Evolutionary conservation across 1,140 invertebrate genomes (phyloP).

Genomic region (Drosophila ficusphila): DNA sequence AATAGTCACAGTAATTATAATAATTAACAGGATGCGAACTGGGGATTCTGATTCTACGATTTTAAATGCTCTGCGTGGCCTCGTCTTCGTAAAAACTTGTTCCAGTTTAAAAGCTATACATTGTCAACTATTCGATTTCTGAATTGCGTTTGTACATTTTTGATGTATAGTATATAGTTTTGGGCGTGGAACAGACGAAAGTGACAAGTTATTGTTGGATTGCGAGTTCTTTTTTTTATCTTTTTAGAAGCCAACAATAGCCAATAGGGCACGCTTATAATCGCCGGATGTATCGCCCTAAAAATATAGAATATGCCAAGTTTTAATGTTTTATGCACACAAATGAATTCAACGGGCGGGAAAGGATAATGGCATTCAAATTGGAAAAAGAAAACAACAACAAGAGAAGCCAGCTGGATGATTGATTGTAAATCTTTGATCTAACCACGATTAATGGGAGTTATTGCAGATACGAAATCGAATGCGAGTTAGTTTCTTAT

Average conservation of each 20-base stretch:
- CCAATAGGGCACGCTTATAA: conserved; percentile 94
- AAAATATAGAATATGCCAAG: conserved; percentile 85
- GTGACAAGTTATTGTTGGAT: conserved; percentile 53
- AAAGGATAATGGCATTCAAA: conserved; percentile 8
- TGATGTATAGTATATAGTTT: conserved; percentile 36
- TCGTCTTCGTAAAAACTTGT: conserved; percentile 43
- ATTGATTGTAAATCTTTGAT: neutral
- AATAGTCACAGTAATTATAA: conserved; percentile 36
- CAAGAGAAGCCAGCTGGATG: conserved; percentile 20
- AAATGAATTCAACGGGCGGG: conserved; percentile 46
- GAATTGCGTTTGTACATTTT: conserved; percentile 63
- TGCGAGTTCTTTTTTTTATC: conserved; percentile 24
- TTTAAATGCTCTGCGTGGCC: conserved; percentile 65
- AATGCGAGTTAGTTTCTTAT: conserved; percentile 32
- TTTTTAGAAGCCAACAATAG: conserved; percentile 90
- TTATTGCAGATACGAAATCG: conserved; percentile 7
- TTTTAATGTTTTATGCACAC: conserved; percentile 74
- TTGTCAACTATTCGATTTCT: conserved; percentile 51
- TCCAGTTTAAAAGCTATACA: conserved; percentile 55
- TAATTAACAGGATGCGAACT: conserved; percentile 64
- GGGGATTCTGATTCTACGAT: conserved; percentile 31
- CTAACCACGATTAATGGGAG: conserved; percentile 3
- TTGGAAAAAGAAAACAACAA: neutral
- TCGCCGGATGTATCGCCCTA: conserved; percentile 96
- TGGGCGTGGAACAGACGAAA: conserved; percentile 73